These are phyloP conservation scores for Cinara cedri DNA, from an alignment of 2,888 invertebrate genomes.

Conservation along the genomic window DNA sequence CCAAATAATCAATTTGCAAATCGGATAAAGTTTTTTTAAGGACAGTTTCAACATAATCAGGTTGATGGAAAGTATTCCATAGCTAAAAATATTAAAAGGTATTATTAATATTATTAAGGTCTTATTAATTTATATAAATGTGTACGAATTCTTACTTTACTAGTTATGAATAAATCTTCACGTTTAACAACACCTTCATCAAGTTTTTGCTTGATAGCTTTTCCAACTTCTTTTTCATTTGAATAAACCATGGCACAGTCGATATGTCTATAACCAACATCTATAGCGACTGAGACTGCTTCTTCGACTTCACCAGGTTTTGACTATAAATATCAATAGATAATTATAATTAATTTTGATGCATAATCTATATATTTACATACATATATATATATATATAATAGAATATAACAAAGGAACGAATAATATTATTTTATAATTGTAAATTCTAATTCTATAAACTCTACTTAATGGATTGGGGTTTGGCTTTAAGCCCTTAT, in stretches of 20 bases:
- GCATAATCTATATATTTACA: too few species aligned
- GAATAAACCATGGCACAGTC: slow-evolving; percentile 78
- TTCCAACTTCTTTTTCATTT: slow-evolving; percentile 75
- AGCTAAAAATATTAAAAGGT: slow-evolving; percentile 53
- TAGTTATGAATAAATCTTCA: slow-evolving; percentile 74
- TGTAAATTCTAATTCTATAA: not conserved
- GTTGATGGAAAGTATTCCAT: slow-evolving; percentile 88
- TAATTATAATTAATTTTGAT: not conserved
- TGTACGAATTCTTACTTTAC: slow-evolving; percentile 64
- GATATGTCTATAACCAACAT: slow-evolving; percentile 77
- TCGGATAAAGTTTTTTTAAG: slow-evolving; percentile 73
- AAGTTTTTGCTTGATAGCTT: slow-evolving; percentile 70
- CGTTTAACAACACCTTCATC: slow-evolving; percentile 71
- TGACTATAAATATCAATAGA: slow-evolving; percentile 44
- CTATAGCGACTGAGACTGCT: slow-evolving; percentile 75
- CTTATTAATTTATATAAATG: slow-evolving; percentile 1
- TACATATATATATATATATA: too few species aligned
- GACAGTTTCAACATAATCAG: slow-evolving; percentile 76
- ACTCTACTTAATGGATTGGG: too few species aligned
- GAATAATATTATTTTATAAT: not conserved
- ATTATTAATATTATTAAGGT: not conserved
- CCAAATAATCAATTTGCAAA: slow-evolving; percentile 78
- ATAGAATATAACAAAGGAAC: too few species aligned
- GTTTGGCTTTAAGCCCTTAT: too few species aligned
- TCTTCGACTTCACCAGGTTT: slow-evolving; percentile 71